Conservation (phyloP, 2,113 vertebrate species). For the Myotis brandtii region DNA sequence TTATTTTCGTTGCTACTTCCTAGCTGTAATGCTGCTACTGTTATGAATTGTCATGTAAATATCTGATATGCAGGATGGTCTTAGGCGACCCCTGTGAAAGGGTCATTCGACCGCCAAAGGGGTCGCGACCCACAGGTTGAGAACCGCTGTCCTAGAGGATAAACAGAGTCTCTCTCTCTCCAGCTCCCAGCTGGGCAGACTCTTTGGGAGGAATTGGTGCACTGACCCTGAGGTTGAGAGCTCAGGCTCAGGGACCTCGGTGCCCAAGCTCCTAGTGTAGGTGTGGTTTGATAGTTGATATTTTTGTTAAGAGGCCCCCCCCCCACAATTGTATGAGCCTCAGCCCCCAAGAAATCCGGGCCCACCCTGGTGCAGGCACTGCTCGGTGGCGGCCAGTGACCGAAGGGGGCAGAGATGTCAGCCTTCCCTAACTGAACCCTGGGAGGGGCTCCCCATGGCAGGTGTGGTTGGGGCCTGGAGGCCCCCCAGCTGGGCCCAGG, state of each 20-base stretch:
- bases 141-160: background rate
- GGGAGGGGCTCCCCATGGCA: background rate
- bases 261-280: background rate
- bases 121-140: too few relatives aligned
- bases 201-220: background rate
- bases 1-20: too few relatives aligned
- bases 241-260: background rate
- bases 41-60: too few relatives aligned
- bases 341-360: too few relatives aligned
- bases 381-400: background rate
- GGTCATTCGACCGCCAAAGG: too few relatives aligned
- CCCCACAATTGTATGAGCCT: background rate
- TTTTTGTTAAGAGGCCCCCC: background rate
- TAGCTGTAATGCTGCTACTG: too few relatives aligned
- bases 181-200: background rate
- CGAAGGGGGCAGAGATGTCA: background rate
- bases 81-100: too few relatives aligned
- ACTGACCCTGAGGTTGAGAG: background rate
- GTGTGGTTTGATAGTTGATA: background rate
- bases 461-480: background rate
- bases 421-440: background rate
- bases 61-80: too few relatives aligned
- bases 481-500: background rate
- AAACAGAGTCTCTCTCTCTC: background rate
- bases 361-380: too few relatives aligned